Conservation (phyloP, 2,888 invertebrate species). For the Nymphalis urticae region DNA sequence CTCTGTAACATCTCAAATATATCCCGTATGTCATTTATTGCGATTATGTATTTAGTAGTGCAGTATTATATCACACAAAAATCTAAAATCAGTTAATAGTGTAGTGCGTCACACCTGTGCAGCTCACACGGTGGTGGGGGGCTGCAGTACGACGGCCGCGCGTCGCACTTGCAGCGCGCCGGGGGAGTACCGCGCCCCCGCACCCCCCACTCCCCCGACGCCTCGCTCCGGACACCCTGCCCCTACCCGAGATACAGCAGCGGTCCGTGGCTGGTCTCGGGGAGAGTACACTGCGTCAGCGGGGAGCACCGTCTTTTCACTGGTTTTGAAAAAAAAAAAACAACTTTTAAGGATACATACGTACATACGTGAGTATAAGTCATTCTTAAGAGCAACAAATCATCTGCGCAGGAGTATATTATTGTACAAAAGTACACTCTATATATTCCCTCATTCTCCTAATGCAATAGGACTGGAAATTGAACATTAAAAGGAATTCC, state of each 20-base stretch:
- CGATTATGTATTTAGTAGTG: no score
- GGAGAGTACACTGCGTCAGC: constrained; percentile 89
- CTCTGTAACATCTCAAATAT: no score
- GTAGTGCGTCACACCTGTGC: constrained; percentile 43
- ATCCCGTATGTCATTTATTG: no score
- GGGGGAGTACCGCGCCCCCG: constrained; percentile 87
- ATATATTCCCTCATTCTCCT: no score
- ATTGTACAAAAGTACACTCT: no score
- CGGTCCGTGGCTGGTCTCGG: constrained; percentile 63
- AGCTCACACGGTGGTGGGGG: constrained; percentile 81
- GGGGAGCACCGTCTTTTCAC: constrained; percentile 84
- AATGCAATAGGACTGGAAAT: no score
- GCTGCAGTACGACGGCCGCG: constrained; percentile 93
- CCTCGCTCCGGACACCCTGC: constrained; percentile 84
- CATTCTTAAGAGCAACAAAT: no score
- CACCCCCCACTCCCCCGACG: constrained; percentile 81
- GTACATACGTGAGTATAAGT: no score
- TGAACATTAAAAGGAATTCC: no score
- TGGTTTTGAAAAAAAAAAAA: constrained; percentile 35
- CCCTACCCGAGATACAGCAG: constrained; percentile 85
- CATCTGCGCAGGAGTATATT: no score
- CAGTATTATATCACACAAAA: background rate
- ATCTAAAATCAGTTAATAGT: constrained; percentile 32
- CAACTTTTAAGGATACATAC: background rate
- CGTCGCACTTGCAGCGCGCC: constrained; percentile 89